Base-by-base conservation (phyloP, 2,797 vertebrate genomes). In the Rhinophrynus dorsalis region DNA sequence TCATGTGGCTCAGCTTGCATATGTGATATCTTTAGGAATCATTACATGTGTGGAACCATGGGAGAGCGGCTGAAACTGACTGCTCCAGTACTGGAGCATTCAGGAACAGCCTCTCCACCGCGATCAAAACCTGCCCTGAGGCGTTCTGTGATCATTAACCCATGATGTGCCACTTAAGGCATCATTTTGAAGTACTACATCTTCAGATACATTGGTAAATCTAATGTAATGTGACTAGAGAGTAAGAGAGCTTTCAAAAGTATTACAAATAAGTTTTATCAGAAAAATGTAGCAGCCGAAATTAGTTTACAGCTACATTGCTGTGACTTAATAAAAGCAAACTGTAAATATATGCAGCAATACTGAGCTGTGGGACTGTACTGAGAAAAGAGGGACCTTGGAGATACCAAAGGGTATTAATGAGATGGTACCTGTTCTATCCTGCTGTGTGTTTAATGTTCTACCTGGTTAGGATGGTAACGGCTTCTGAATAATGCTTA, bases 391-490 rank as follows among this genome's bases (percentile, higher is more conserved):
- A 35, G 42, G 65, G 61, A 86, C 84, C 83, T 86, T 90, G 90
- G 91, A 90, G 80, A 77, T 81, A 89, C 84, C 82, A 82, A 86
- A 86, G 90, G 91, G 91, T 91, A 92, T 93, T 91, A 94, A 92
- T 93, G 91, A 92, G 90, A 87, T 90, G 91, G 90, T 92, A 93
- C 91, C 86, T 91, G 92, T 91, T 94, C 93, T 45, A 57, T 92
- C 93, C 83, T 84, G 89, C 84, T 90, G 80, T 84, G 73, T 75
- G 80, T 79, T 26, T 71, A 84, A 84, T 86, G 89, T 90, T 93
- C 89, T 93, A 91, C 90, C 89, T 89, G 85, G 89, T 86, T 83
- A 88, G 86, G 89, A 88, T 92, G 86, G 93, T 90, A 90, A 92
- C 90, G 91, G 91, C 90, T 90, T 86, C 90, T 78, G 79, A 82